Evolutionary conservation across 2,113 vertebrate species (phyloP).

Genomic region (Saccopteryx leptura): DNA sequence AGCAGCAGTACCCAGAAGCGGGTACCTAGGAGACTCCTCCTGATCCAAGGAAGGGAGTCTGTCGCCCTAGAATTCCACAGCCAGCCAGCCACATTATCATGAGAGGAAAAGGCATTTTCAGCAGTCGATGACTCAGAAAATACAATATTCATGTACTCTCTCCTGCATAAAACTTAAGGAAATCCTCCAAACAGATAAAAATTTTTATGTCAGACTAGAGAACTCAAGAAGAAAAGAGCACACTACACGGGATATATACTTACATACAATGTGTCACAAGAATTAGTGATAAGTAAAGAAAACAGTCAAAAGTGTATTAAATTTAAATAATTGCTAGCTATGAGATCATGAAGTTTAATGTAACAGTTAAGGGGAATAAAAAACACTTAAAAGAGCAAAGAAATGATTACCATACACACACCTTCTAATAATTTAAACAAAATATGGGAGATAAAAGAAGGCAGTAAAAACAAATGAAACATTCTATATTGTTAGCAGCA

Average conservation of each 20-base stretch:
- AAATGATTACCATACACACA: not conserved
- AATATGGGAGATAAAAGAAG: not conserved
- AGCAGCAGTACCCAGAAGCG: not conserved
- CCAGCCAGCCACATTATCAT: not conserved
- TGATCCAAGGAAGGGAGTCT: not conserved
- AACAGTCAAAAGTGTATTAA: not conserved
- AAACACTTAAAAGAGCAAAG: constrained; percentile 6
- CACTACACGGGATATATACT: not conserved
- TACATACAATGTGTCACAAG: not conserved
- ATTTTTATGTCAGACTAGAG: not conserved
- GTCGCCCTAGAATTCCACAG: not conserved
- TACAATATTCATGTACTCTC: not conserved
- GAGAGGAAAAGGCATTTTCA: not conserved
- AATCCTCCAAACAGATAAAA: not conserved
- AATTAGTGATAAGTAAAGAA: constrained; percentile 29
- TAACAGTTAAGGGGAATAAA: not conserved
- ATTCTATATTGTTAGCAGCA: not conserved
- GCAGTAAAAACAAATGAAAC: not conserved
- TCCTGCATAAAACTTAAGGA: not conserved
- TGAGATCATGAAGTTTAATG: constrained; percentile 15
- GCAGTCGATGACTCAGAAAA: not conserved
- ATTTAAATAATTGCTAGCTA: not conserved
- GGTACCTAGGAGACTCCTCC: not conserved
- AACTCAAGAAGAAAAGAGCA: not conserved
- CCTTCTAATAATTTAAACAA: constrained; percentile 26